These are phyloP conservation scores for Catostomus latipinnis DNA, from an alignment of 2,797 vertebrate genomes.

Conservation along the genomic window DNA sequence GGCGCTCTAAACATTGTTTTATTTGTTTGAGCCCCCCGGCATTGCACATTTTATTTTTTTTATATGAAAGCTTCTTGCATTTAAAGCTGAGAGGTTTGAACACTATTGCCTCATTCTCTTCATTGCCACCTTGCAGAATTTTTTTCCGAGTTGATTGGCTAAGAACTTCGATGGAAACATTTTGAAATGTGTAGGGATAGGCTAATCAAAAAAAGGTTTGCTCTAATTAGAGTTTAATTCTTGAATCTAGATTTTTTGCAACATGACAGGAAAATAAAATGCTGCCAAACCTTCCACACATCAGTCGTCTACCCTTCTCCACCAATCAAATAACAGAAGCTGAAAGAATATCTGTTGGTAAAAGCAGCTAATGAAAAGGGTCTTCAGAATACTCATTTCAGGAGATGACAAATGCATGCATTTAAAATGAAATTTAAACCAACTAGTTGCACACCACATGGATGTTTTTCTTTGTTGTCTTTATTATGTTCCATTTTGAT, in stretches of 20 bases:
- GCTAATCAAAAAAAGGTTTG: constrained; percentile 53
- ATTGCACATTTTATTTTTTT: too few relatives aligned
- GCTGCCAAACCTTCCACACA: neutral
- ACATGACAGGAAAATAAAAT: constrained; percentile 11
- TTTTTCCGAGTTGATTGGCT: constrained; percentile 45
- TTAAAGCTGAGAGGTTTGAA: constrained; percentile 44
- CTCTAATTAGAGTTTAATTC: constrained; percentile 57
- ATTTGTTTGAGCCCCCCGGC: too few relatives aligned
- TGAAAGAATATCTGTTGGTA: constrained; percentile 15
- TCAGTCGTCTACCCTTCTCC: neutral
- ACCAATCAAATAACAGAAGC: constrained; percentile 19
- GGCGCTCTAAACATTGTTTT: too few relatives aligned
- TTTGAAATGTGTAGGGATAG: constrained; percentile 44
- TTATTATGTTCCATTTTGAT: constrained; percentile 24
- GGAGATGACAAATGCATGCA: neutral
- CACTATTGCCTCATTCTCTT: constrained; percentile 42
- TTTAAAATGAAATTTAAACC: constrained; percentile 1
- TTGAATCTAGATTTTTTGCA: constrained; percentile 21
- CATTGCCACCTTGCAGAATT: constrained; percentile 18
- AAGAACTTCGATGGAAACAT: constrained; percentile 41
- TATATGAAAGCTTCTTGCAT: constrained; percentile 18
- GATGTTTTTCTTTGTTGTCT: constrained; percentile 9
- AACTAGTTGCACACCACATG: neutral
- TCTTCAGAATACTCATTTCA: constrained; percentile 7
- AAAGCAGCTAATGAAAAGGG: constrained; percentile 19